These are phyloP conservation scores for Xerus rutilus DNA, from an alignment of 2,797 vertebrate genomes.

Conservation along the genomic window DNA sequence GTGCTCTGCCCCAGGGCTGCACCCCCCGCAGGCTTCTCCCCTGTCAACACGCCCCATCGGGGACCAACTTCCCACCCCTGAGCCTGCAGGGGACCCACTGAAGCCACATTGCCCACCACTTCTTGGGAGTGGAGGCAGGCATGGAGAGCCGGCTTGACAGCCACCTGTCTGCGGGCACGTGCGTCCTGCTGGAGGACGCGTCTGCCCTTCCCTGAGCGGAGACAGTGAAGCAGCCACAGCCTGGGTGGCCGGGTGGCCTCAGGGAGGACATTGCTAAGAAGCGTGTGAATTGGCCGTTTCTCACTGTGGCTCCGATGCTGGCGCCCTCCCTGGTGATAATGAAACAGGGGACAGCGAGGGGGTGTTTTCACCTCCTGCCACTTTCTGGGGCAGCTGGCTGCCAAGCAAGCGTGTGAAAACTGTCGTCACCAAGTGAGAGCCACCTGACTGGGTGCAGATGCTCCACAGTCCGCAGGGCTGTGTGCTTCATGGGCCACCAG, in stretches of 20 bases:
- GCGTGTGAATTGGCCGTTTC: conserved; percentile 82
- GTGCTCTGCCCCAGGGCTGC: too few relatives aligned
- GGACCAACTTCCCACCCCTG: background rate
- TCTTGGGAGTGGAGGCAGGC: background rate
- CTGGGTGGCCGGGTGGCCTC: background rate
- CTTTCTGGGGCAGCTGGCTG: conserved; percentile 64
- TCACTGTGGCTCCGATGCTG: conserved; percentile 67
- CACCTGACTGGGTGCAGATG: background rate
- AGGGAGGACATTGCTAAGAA: conserved; percentile 15
- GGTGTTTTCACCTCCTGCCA: conserved; percentile 49
- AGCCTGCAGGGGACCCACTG: background rate
- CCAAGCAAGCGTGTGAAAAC: conserved; percentile 62
- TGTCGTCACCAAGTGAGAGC: background rate
- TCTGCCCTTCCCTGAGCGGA: background rate
- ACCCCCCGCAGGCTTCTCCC: background rate
- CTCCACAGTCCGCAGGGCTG: background rate
- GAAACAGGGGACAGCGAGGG: conserved; percentile 55
- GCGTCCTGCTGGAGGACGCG: background rate
- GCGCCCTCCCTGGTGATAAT: conserved; percentile 57
- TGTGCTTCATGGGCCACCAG: background rate
- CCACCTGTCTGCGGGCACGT: rapidly evolving
- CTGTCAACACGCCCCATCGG: background rate
- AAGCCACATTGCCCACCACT: background rate
- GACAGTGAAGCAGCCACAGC: background rate
- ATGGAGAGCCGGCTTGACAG: rapidly evolving